Evolutionary conservation across 2,797 vertebrate species (phyloP), one percentile per base, ranked within the genome.

Genomic region (Miichthys miiuy): DNA sequence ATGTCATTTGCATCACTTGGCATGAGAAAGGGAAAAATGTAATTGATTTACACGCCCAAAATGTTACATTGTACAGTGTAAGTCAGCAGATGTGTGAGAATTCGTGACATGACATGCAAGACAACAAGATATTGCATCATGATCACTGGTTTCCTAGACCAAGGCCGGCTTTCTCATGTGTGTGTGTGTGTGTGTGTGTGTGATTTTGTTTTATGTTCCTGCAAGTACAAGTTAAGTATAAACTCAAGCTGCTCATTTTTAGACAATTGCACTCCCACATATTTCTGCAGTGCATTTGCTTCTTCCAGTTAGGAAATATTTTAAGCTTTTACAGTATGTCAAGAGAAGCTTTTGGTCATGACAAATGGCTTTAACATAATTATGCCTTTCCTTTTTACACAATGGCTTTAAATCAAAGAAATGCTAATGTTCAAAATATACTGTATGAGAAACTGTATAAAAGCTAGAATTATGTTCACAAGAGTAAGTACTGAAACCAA

Each of bases 41-140:
- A 1, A 41, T 34, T 42, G 23, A 70, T 60, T 21, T 52, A 38
- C 7, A 21, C 4, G 21, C 17, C 21, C 20, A 38, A 27, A 44
- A 27, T 62, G 44, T 52, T 60, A 54, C 75, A 16, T 44, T 25
- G 34, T 38, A 47, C 25, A 54, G 61, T 50, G 48, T 23, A 58
- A 63, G 54, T 56, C 30, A 21, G n/a, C 5, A 2, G 21, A 21
- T 66, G 6, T 76, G 77, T 20, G 46, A 72, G 69, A 79, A 80
- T 75, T 72, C 21, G 4, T n/a, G 52, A 73, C 44, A 84, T 83
- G 83, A 73, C 44, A 84, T 83, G 83, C 67, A 87, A 82, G 58
- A 69, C 66, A 64, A 38, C 11, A 23, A 79, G 41, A 64, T 27
- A 61, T 83, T 88, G 83, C 77, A 83, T 89, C 81, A 88, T 79